Percentiles rank a stretch among this genome's conserved stretches.
Conservation (phyloP, 2,113 vertebrate genomes). For the Lathamus discolor region DNA sequence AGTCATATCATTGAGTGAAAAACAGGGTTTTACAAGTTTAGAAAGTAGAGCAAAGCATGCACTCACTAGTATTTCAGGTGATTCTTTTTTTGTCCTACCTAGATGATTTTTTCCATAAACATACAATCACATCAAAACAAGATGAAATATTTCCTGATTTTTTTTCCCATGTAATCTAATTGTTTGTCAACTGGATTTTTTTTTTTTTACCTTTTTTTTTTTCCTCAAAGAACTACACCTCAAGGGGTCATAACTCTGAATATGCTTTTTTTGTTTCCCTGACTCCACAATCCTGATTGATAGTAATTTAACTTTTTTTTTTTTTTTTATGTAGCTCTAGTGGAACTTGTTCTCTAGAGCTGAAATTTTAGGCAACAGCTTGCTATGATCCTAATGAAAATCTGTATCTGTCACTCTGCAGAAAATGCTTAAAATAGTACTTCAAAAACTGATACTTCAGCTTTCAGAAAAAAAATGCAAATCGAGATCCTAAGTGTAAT, state of each 20-base stretch:
- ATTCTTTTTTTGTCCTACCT: background rate
- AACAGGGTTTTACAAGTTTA: background rate
- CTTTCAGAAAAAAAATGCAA: constrained; percentile 67
- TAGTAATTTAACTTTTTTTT: constrained; percentile 15
- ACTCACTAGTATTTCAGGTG: background rate
- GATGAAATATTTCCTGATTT: background rate
- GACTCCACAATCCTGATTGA: background rate
- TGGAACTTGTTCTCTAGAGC: constrained; percentile 5
- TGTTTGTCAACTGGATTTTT: background rate
- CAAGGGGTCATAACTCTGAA: background rate
- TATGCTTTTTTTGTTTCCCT: background rate
- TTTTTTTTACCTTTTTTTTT: background rate
- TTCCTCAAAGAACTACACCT: background rate
- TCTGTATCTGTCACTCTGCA: constrained; percentile 50
- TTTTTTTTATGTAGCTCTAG: constrained; percentile 31
- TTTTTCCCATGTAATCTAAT: background rate
- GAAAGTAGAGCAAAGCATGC: background rate
- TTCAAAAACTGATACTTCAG: constrained; percentile 68
- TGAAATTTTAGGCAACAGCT: constrained; percentile 37
- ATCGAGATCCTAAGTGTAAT: constrained; percentile 52
- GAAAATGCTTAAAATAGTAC: constrained; percentile 63
- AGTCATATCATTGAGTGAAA: background rate
- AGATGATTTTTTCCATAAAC: background rate
- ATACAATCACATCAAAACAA: background rate
- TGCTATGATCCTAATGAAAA: constrained; percentile 55